Evolutionary conservation across 2,113 vertebrate genomes (phyloP).

Genomic region (Amblyornis subalaris): DNA sequence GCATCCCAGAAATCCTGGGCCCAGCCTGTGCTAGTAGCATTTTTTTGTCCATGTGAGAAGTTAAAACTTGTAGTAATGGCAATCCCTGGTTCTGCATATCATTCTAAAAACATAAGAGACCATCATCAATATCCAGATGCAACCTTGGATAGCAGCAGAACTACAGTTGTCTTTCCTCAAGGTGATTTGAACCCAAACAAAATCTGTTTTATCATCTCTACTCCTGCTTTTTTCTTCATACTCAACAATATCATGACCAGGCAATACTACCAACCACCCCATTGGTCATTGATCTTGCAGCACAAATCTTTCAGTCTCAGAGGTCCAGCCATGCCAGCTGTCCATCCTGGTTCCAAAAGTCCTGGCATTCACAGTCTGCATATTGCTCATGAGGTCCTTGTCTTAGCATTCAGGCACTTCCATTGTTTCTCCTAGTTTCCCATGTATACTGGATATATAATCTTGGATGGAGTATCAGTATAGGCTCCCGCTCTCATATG

Average conservation of each 20-base stretch:
- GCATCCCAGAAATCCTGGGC: not conserved
- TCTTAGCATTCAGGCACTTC: not conserved
- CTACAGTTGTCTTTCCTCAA: not conserved
- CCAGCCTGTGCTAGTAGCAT: not conserved
- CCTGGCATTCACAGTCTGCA: not conserved
- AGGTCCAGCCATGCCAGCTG: not conserved
- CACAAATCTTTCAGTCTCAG: not conserved
- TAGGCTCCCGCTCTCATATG: not conserved
- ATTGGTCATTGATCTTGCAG: not conserved
- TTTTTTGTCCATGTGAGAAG: not conserved
- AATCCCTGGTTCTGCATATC: not conserved
- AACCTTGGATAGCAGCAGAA: not conserved
- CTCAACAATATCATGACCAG: not conserved
- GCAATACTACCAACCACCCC: fast-evolving
- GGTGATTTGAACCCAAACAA: not conserved
- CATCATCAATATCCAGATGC: not conserved
- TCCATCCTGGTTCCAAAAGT: not conserved
- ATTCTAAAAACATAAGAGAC: not conserved
- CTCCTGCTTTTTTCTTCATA: not conserved
- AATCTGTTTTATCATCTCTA: not conserved
- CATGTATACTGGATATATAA: not conserved
- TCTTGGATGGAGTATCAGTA: not conserved
- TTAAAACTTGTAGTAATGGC: not conserved
- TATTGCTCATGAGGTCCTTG: not conserved
- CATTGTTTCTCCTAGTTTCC: not conserved